Conservation (phyloP, 2,888 invertebrate species). For the Cheilosia variabilis region DNA sequence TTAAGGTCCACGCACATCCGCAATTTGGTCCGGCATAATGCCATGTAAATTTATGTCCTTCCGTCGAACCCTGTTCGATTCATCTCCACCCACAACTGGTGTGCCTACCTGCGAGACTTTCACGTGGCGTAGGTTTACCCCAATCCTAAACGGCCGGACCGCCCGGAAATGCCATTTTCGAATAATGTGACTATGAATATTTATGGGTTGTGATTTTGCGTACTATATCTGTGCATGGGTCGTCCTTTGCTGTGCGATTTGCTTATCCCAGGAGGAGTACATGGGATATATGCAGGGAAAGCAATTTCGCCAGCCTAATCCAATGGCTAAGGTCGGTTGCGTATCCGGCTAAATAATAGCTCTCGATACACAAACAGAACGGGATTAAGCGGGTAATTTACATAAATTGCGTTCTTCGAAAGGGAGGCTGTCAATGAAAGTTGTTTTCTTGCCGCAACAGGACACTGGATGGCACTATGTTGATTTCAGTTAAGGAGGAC, state of each 20-base stretch:
- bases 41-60: slow-evolving; percentile 74
- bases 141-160: slow-evolving; percentile 14
- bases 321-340: slow-evolving; percentile 62
- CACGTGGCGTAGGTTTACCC: not conserved
- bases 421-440: slow-evolving; percentile 39
- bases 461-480: too few species aligned
- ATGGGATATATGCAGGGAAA: slow-evolving; percentile 36
- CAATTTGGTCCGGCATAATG: slow-evolving; percentile 70
- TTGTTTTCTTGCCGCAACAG: not conserved
- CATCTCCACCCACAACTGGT: slow-evolving; percentile 57
- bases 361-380: slow-evolving; percentile 58
- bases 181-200: slow-evolving; percentile 75
- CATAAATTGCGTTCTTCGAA: slow-evolving; percentile 58
- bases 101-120: slow-evolving; percentile 43
- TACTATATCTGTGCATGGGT: slow-evolving; percentile 28
- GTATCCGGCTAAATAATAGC: slow-evolving; percentile 69
- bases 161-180: slow-evolving; percentile 72
- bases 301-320: slow-evolving; percentile 72
- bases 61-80: slow-evolving; percentile 54
- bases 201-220: slow-evolving; percentile 75
- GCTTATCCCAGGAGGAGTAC: slow-evolving; percentile 72
- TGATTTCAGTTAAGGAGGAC: too few species aligned
- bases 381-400: slow-evolving; percentile 69
- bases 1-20: slow-evolving; percentile 47
- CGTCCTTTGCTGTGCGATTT: slow-evolving; percentile 61